phyloP scores from a whole-genome alignment of 2,797 vertebrate species.

The Cirrhinus mrigala region DNA sequence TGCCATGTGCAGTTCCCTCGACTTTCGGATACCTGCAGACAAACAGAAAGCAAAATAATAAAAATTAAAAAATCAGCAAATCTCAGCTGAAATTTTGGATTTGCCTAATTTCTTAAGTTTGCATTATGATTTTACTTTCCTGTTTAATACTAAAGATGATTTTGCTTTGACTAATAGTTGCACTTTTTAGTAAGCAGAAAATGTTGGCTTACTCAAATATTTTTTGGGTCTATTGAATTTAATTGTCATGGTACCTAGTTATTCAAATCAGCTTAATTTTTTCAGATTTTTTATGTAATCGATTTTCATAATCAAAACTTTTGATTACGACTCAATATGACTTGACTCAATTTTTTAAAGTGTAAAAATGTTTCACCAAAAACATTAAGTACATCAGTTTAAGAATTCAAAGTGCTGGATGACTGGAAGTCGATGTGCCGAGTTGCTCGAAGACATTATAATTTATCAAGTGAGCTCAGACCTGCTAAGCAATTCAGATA shows the following conservation, averaged over 20 bases:
- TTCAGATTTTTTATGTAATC: too few relatives aligned
- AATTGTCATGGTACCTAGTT: too few relatives aligned
- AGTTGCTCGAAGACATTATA: conserved; percentile 5
- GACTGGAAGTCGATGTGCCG: not conserved
- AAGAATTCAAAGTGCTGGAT: not conserved
- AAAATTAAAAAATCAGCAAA: not conserved
- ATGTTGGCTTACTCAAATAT: not conserved
- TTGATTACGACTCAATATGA: not conserved
- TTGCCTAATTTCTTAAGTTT: not conserved
- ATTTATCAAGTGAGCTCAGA: conserved; percentile 45
- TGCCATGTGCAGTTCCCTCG: conserved; percentile 91
- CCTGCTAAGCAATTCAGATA: conserved; percentile 63
- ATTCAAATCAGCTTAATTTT: not conserved
- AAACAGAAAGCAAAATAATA: not conserved
- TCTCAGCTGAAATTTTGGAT: not conserved
- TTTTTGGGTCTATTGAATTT: not conserved
- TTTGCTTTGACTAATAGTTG: not conserved
- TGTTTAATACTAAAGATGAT: not conserved
- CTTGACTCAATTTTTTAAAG: too few relatives aligned
- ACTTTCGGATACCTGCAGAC: conserved; percentile 86
- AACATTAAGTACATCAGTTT: not conserved
- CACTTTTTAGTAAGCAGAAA: too few relatives aligned
- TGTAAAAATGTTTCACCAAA: not conserved
- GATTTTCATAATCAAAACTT: too few relatives aligned
- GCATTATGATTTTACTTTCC: not conserved